Evolutionary conservation across 2,888 invertebrate species (phyloP).

Genomic region (Orgyia antiqua): DNA sequence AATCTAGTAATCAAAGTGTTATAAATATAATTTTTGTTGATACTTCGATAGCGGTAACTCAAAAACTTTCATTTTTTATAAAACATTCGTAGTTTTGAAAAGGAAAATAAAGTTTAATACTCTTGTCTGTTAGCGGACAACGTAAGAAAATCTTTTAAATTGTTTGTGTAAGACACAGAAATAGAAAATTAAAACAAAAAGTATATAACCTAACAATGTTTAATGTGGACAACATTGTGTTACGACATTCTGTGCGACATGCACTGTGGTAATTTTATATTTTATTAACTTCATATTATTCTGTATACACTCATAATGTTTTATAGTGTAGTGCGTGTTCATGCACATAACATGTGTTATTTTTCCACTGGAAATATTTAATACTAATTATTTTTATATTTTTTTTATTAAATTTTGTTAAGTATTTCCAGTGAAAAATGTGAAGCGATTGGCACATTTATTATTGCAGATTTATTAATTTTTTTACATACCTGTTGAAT

Average conservation of each 20-base stretch:
- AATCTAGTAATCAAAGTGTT: too few relatives aligned
- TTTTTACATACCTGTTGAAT: constrained; percentile 89
- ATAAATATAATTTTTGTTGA: too few relatives aligned
- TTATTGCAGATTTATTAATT: constrained; percentile 1
- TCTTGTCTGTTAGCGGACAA: too few relatives aligned
- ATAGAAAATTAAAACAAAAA: constrained; percentile 41
- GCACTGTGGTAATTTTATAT: constrained; percentile 57
- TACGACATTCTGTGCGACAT: constrained; percentile 70
- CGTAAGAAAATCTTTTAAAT: constrained; percentile 4
- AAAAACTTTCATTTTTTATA: too few relatives aligned
- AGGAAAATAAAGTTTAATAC: too few relatives aligned
- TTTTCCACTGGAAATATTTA: constrained; percentile 44
- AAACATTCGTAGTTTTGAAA: too few relatives aligned
- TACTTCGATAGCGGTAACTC: too few relatives aligned
- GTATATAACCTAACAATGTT: constrained; percentile 46
- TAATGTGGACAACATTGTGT: constrained; percentile 56
- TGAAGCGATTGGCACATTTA: constrained; percentile 26
- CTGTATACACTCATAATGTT: constrained; percentile 23
- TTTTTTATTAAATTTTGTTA: neutral
- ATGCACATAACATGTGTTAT: constrained; percentile 49
- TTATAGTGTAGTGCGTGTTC: constrained; percentile 37
- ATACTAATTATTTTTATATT: constrained; percentile 4
- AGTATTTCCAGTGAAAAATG: constrained; percentile 34
- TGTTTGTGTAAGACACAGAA: constrained; percentile 46
- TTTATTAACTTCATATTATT: constrained; percentile 34